Conservation (phyloP, 2,888 invertebrate genomes). For the Pandemis heparana region DNA sequence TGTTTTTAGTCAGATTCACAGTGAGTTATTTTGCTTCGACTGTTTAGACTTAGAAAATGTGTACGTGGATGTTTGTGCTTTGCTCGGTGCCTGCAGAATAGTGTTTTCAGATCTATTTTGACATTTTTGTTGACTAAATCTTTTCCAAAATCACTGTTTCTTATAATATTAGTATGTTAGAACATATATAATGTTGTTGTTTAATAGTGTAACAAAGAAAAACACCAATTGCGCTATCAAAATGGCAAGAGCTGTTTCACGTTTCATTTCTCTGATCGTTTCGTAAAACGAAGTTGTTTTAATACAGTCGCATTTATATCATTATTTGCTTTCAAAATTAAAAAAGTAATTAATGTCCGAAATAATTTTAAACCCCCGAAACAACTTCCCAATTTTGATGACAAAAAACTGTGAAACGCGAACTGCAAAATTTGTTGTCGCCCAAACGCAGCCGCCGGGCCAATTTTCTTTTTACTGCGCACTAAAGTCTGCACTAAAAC, state of each 20-base stretch:
- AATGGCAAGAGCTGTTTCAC: too few relatives aligned
- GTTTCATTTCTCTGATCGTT: background rate
- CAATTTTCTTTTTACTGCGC: constrained; percentile 26
- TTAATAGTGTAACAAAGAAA: too few relatives aligned
- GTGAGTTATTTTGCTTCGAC: background rate
- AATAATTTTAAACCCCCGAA: background rate
- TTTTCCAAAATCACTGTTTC: too few relatives aligned
- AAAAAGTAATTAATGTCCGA: background rate
- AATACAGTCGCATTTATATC: background rate
- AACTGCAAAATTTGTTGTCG: constrained; percentile 23
- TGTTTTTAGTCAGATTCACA: background rate
- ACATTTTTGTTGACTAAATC: too few relatives aligned
- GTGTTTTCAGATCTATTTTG: too few relatives aligned
- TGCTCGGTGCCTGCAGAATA: too few relatives aligned
- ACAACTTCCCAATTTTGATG: background rate
- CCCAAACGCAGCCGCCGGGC: constrained; percentile 9
- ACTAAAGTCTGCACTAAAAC: constrained; percentile 23
- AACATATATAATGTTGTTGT: too few relatives aligned
- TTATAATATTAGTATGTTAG: too few relatives aligned
- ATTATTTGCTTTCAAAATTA: background rate
- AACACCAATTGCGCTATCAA: too few relatives aligned
- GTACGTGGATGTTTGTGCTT: too few relatives aligned
- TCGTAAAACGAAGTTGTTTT: background rate
- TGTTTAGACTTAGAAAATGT: too few relatives aligned
- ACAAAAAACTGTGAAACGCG: constrained; percentile 6